Evolutionary conservation across 2,797 vertebrate species (phyloP).

Genomic region (Philypnodon macrostomus): DNA sequence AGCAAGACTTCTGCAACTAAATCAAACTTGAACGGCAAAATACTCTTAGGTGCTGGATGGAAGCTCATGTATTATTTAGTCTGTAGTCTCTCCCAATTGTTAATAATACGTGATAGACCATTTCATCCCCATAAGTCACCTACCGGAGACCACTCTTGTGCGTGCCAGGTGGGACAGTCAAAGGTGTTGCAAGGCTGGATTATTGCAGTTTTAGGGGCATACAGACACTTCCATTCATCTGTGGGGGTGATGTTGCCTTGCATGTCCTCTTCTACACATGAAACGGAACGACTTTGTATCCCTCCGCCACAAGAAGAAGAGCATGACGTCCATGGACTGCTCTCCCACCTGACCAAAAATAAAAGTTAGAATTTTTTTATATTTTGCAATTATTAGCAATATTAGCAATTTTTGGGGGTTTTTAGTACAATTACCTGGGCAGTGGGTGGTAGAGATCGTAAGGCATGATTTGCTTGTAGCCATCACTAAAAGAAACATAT

Average conservation of each 20-base stretch:
- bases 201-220: slow-evolving; percentile 87
- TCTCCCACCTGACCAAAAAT: slow-evolving; percentile 86
- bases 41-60: too few relatives aligned
- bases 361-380: not conserved
- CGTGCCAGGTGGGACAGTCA: slow-evolving; percentile 94
- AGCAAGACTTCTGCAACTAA: too few relatives aligned
- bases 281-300: slow-evolving; percentile 89
- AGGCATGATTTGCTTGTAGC: slow-evolving; percentile 99
- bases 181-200: slow-evolving; percentile 93
- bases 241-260: slow-evolving; percentile 87
- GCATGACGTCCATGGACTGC: slow-evolving; percentile 94
- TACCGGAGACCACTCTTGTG: slow-evolving; percentile 98
- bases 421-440: slow-evolving; percentile 84
- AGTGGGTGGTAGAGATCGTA: slow-evolving; percentile 98
- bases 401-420: not conserved
- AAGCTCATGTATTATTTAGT: too few relatives aligned
- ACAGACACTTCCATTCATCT: slow-evolving; percentile 98
- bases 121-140: slow-evolving; percentile 50
- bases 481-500: slow-evolving; percentile 84
- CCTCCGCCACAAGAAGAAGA: slow-evolving; percentile 94
- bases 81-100: too few relatives aligned
- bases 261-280: slow-evolving; percentile 97
- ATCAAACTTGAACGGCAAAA: too few relatives aligned
- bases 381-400: not conserved
- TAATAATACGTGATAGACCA: too few relatives aligned